Percentiles rank a stretch among this genome's conserved stretches.
Evolutionary conservation across 2,888 invertebrate genomes (phyloP).

Genomic region (Dynastes grantii): DNA sequence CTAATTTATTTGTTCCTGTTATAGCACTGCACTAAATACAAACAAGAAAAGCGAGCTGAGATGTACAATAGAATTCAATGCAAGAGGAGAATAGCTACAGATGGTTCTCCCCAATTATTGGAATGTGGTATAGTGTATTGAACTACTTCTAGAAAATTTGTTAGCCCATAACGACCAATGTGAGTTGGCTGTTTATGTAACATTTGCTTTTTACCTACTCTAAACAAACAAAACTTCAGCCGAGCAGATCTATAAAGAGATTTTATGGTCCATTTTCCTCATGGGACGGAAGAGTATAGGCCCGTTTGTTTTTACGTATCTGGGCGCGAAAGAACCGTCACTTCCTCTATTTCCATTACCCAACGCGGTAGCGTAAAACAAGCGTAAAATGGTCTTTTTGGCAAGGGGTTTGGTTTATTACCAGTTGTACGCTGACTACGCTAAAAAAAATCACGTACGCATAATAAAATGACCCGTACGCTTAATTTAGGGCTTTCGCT

Average conservation of each 20-base stretch:
- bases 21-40: too few species aligned
- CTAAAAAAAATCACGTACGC: slow-evolving; percentile 7
- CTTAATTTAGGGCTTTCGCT: slow-evolving; percentile 1
- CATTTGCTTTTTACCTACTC: slow-evolving; percentile 28
- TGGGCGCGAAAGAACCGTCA: not conserved
- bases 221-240: slow-evolving; percentile 24
- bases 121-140: too few species aligned
- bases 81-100: too few species aligned
- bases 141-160: too few species aligned
- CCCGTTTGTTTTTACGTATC: slow-evolving; percentile 23
- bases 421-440: slow-evolving; percentile 3
- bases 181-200: too few species aligned
- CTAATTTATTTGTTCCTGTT: too few species aligned
- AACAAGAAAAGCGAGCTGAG: too few species aligned
- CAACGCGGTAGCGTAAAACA: slow-evolving; percentile 14
- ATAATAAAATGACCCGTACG: slow-evolving; percentile 8
- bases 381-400: slow-evolving; percentile 1
- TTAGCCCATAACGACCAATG: not conserved
- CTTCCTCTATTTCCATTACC: not conserved
- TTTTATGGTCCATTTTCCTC: slow-evolving; percentile 34
- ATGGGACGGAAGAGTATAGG: not conserved
- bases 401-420: slow-evolving; percentile 29
- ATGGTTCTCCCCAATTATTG: too few species aligned
- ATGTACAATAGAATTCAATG: too few species aligned
- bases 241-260: slow-evolving; percentile 32